Conservation (phyloP, 2,113 vertebrate species). For the Cyprinodon variegatus region DNA sequence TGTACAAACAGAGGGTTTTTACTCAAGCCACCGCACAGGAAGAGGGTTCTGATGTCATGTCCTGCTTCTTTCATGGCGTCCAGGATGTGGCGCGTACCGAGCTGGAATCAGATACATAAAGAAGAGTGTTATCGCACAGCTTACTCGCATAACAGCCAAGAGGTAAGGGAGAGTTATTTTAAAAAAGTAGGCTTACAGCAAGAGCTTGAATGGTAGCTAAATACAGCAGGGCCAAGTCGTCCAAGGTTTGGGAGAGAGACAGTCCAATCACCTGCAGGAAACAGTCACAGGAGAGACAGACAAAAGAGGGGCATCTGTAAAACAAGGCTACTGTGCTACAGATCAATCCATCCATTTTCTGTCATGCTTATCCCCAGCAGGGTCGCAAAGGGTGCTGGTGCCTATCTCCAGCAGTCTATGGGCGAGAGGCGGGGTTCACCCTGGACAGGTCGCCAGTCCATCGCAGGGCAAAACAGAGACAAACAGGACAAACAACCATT, state of each 20-base stretch:
- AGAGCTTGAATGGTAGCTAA: conserved; percentile 91
- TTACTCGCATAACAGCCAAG: not conserved
- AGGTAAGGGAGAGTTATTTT: conserved; percentile 1
- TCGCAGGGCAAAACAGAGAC: too few species aligned
- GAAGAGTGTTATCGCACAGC: not conserved
- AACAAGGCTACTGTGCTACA: too few species aligned
- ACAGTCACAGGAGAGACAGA: not conserved
- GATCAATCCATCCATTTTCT: too few species aligned
- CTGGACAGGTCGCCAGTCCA: too few species aligned
- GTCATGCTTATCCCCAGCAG: too few species aligned
- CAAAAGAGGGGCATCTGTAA: too few species aligned
- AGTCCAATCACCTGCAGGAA: conserved; percentile 87
- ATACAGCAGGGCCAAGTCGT: conserved; percentile 93
- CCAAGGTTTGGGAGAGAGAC: conserved; percentile 85
- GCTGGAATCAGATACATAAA: conserved; percentile 71
- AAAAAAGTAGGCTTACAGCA: conserved; percentile 84
- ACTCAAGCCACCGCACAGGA: conserved; percentile 94
- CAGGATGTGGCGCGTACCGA: conserved; percentile 92
- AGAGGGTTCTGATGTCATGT: conserved; percentile 87
- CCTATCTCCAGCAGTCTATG: too few species aligned
- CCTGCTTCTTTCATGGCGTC: conserved; percentile 88
- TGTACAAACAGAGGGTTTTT: conserved; percentile 94
- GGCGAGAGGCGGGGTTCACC: too few species aligned
- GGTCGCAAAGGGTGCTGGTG: too few species aligned
- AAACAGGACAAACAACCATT: too few species aligned